These are phyloP conservation scores for Leptogaster cylindrica DNA, from an alignment of 2,888 invertebrate species.

Conservation along the genomic window DNA sequence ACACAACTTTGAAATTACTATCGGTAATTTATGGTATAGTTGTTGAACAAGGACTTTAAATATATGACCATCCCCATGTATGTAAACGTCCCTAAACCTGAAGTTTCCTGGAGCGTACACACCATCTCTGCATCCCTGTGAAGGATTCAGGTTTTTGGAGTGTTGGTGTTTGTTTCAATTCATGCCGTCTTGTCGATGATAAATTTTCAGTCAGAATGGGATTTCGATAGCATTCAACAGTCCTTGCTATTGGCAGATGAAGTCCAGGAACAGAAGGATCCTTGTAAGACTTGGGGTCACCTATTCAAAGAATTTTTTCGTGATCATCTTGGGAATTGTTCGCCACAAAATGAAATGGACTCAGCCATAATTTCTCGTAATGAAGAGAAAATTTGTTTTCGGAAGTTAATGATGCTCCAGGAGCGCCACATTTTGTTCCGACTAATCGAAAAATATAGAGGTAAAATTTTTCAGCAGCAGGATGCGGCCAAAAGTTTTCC, in stretches of 20 bases:
- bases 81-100: conserved; percentile 27
- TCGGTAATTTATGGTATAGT: conserved; percentile 51
- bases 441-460: conserved; percentile 34
- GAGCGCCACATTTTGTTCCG: conserved; percentile 26
- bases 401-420: conserved; percentile 28
- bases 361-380: conserved; percentile 16
- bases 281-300: conserved; percentile 33
- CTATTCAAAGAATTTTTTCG: conserved; percentile 22
- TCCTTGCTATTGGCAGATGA: neutral
- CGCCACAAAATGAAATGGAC: neutral
- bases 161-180: conserved; percentile 27
- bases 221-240: conserved; percentile 16
- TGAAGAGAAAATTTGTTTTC: conserved; percentile 34
- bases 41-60: conserved; percentile 51
- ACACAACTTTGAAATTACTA: conserved; percentile 52
- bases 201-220: neutral
- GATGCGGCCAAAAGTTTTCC: conserved; percentile 7
- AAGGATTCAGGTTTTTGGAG: conserved; percentile 9
- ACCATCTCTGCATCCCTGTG: neutral
- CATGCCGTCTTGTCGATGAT: conserved; percentile 36
- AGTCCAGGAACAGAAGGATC: neutral
- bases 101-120: conserved; percentile 4
- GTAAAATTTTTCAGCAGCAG: conserved; percentile 21
- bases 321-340: conserved; percentile 15
- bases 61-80: conserved; percentile 44